Base-by-base conservation (phyloP, 2,113 vertebrate species). In the Cyanoderma ruficeps region DNA sequence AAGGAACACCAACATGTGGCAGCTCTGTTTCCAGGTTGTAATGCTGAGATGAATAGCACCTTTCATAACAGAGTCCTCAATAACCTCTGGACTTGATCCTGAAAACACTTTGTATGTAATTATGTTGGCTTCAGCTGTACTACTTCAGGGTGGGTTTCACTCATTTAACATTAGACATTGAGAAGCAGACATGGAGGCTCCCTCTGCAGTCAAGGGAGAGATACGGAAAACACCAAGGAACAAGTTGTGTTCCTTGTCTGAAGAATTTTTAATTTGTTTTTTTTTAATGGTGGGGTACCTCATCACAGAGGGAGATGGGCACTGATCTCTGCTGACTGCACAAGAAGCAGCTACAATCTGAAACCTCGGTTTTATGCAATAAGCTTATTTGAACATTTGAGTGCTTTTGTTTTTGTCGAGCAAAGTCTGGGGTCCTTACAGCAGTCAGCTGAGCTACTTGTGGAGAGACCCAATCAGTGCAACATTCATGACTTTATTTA, bases 91-190 rank as follows among this genome's bases (percentile, higher is more conserved):
- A 88, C 76, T 92, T 96, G 95, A 89, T 94, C 94, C 92, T 96
- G 84, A 92, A 95, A 95, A 95, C 71, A 94, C 79, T 97, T 96
- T 84, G 70, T 84, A 59, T 63, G 85, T 94, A 92, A 95, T 95
- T 97, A 95, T 37, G 77, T 78, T 97, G 89, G 93, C 93, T 92
- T 96, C 74, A 84, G 76, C 83, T 79, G 47, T 11, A 76, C 76
- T 82, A 87, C 95, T 94, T 84, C 93, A 89, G 89, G 96, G 91
- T 96, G 94, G 93, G 91, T 96, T 94, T 97, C 93, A 91, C 44
- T 94, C 89, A 87, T 50, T 96, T 83, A 35, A 64, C 12, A 35
- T 83, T 3, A 79, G 33, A 77, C 56, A 37, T 89, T 92, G 74
- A 70, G 83, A 80, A 81, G 71, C 33, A 97, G 94, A 96, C 80